Evolutionary conservation across 2,888 invertebrate species (phyloP), one percentile per base, ranked within the genome.

Genomic region (Drosophila phalerata): DNA sequence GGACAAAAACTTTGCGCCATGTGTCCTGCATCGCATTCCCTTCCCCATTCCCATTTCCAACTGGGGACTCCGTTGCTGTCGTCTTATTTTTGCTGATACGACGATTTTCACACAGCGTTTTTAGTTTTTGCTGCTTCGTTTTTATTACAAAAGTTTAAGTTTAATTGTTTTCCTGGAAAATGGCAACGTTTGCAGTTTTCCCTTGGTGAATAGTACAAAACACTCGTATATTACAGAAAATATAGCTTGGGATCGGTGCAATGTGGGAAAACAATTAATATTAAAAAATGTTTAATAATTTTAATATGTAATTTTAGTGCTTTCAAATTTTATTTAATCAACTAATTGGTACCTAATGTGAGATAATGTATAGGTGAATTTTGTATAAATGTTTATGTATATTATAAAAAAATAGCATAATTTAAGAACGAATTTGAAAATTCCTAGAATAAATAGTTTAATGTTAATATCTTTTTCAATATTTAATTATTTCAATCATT

Each of bases 61-160:
- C 49, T 48, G 19, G 19, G 34, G 13, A 61, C 61, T 37, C 19
- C 38, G 48, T 19, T 25, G 42, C 69, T 74, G 72, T 77, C 72
- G 61, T 69, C 75, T 67, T 77, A 79, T 82, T 82, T 67, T 69
- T 67, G 88, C 84, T 88, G 85, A 88, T 79, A 60, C 61, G 62
- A 67, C 88, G 43, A 68, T 75, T 75, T 77, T 77, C 64, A 63
- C 68, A 70, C 68, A 71, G 73, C 66, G 55, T 66, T 74, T 76
- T 73, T 69, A 69, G 58, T 77, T 74, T 71, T 69, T 48, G 42
- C 53, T 64, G 34, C 22, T 32, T 11, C 19, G 25, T 58, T 70
- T 70, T 61, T 75, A 71, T 88, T 88, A 79, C 88, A 86, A 88
- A 88, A 88, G 87, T 88, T 88, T 75, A 88, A 84, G 75, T 86